phyloP scores from a whole-genome alignment of 2,797 vertebrate genomes.

The Oreochromis grahami region DNA sequence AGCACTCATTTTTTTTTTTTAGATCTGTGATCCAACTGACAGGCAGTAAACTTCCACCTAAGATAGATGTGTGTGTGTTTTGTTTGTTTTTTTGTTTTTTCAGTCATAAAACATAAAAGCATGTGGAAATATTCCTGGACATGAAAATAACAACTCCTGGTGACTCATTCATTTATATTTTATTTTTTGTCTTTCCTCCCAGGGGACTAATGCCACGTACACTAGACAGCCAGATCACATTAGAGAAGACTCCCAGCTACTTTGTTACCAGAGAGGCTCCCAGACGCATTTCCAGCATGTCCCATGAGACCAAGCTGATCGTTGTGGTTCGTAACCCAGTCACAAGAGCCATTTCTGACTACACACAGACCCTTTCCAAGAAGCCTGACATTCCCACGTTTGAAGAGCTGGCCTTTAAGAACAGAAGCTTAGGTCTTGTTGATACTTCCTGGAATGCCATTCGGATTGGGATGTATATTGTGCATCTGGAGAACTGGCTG shows the following conservation, averaged over 20 bases:
- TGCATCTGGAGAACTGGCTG: slow-evolving; percentile 94
- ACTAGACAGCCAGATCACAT: slow-evolving; percentile 89
- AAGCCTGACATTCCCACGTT: slow-evolving; percentile 95
- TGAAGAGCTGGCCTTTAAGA: slow-evolving; percentile 91
- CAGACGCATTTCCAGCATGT: slow-evolving; percentile 88
- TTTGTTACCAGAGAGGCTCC: slow-evolving; percentile 94
- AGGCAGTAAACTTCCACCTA: not conserved
- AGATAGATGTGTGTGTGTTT: not conserved
- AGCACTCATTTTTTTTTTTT: not conserved
- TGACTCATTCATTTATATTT: slow-evolving; percentile 32
- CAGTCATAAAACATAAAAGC: not conserved
- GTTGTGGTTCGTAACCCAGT: slow-evolving; percentile 96
- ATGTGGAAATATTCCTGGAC: slow-evolving; percentile 6
- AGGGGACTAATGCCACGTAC: slow-evolving; percentile 96
- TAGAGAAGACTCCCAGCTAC: slow-evolving; percentile 98
- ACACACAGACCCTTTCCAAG: slow-evolving; percentile 95
- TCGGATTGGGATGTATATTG: slow-evolving; percentile 91
- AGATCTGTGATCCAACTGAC: not conserved
- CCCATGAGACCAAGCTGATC: slow-evolving; percentile 88
- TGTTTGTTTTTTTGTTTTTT: not conserved
- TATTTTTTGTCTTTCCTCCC: slow-evolving; percentile 26
- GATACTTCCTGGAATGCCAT: slow-evolving; percentile 95
- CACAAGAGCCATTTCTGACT: slow-evolving; percentile 95
- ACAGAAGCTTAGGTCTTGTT: slow-evolving; percentile 86
- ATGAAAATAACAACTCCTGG: slow-evolving; percentile 12